Evolutionary conservation across 2,888 invertebrate genomes (phyloP), one percentile per base, ranked within the genome.

Genomic region (Coleophora flavipennella): DNA sequence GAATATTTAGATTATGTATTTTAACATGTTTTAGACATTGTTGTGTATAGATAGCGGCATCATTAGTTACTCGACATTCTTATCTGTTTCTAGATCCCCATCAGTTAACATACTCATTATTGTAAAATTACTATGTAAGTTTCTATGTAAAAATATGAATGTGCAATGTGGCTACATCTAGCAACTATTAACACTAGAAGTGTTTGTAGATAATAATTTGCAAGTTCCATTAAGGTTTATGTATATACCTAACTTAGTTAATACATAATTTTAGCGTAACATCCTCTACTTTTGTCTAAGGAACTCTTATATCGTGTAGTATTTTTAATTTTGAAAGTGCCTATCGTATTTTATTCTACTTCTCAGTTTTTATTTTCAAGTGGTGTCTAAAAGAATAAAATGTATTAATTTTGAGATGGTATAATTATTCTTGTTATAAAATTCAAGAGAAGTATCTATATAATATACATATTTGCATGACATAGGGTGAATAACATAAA

Each of bases 111-210:
- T 76, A 77, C 76, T 77, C 71, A 70, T 66, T 60, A 51, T 61
- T 41, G 47, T 59, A 58, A n/a, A n/a, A 58, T 59, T 59, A 20
- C 53, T 53, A 54, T 50, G 39, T 66, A 62, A 59, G 61, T 61
- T 63, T 57, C 57, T 55, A 53, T 62, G 57, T 61, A 54, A 53
- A 8, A 42, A 55, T 57, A 59, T 62, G 50, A 59, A 62, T 70
- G 74, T 77, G 74, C 70, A 73, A 71, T 72, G 69, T 71, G 74
- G 69, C 72, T 72, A 67, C 61, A 51, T 59, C 48, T 63, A 64
- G 58, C 53, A 51, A 44, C 60, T 61, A 62, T 53, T 50, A 48
- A 62, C 70, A 70, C 72, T 68, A 71, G 67, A 69, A 71, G 69
- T 73, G 74, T 66, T 53, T 76, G 73, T 79, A 79, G 71, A 73